Percentiles rank a stretch among this genome's conserved stretches.
These are phyloP conservation scores for Mastacembelus armatus DNA, from an alignment of 2,797 vertebrate genomes.

Conservation along the genomic window DNA sequence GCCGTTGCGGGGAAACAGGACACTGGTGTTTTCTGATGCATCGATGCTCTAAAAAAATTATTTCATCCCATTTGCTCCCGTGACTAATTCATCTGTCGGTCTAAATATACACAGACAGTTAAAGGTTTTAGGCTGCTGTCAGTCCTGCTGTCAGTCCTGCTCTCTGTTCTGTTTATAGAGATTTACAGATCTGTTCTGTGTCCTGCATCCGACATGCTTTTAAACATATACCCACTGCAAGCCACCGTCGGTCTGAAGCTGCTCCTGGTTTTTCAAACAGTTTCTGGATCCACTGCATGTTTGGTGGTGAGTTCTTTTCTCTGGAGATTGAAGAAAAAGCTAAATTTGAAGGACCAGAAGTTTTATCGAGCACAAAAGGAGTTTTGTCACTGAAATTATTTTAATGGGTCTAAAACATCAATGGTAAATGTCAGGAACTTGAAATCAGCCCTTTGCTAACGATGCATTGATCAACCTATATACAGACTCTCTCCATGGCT, in stretches of 20 bases:
- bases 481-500: slow-evolving; percentile 2
- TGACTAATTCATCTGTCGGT: too few relatives aligned
- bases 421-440: slow-evolving; percentile 35
- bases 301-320: neutral
- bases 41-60: too few relatives aligned
- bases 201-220: too few relatives aligned
- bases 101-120: too few relatives aligned
- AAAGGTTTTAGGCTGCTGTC: too few relatives aligned
- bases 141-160: too few relatives aligned
- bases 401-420: slow-evolving; percentile 46
- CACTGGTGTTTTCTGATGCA: too few relatives aligned
- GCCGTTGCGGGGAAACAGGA: too few relatives aligned
- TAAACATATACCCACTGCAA: too few relatives aligned
- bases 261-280: neutral
- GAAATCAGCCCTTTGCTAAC: neutral
- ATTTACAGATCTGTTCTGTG: too few relatives aligned
- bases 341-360: neutral
- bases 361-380: neutral
- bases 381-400: slow-evolving; percentile 32
- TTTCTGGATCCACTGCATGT: neutral
- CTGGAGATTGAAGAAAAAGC: neutral
- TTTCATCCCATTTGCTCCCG: too few relatives aligned
- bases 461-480: neutral
- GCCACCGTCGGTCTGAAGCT: neutral
- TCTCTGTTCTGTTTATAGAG: too few relatives aligned